Percentiles rank a stretch among this genome's conserved stretches.
phyloP scores from a whole-genome alignment of 2,113 vertebrate species.

The Leptocoma aspasia region DNA sequence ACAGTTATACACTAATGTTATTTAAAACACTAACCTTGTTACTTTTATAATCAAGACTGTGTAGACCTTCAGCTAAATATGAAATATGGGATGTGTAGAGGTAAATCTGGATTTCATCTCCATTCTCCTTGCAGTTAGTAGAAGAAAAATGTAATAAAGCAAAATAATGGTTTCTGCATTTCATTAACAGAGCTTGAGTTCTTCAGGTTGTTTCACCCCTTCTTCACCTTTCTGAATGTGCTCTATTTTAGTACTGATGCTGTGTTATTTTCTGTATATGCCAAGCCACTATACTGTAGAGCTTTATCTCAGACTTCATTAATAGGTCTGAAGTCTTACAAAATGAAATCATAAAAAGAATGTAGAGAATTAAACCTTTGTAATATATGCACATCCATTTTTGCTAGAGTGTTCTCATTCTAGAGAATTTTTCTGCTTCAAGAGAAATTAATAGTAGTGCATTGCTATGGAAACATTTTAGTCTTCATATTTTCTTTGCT shows the following conservation, averaged over 20 bases:
- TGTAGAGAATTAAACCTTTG: neutral
- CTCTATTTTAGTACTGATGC: neutral
- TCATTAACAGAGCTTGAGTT: neutral
- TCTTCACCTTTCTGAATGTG: neutral
- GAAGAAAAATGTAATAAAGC: neutral
- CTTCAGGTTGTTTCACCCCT: neutral
- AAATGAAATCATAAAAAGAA: neutral
- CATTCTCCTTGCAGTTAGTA: neutral
- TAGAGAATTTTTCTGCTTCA: conserved; percentile 37
- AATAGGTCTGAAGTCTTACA: neutral
- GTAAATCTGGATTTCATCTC: neutral
- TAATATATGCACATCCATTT: neutral
- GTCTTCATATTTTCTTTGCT: neutral
- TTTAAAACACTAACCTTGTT: neutral
- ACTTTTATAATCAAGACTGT: neutral
- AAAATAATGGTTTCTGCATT: neutral
- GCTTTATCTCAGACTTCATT: neutral
- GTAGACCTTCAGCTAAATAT: neutral
- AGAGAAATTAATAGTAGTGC: conserved; percentile 24
- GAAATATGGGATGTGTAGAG: neutral
- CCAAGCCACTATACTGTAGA: neutral
- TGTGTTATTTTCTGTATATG: neutral
- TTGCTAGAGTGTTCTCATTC: neutral
- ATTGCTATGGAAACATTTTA: conserved; percentile 71
- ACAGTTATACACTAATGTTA: neutral